Evolutionary conservation across 1,140 invertebrate genomes (phyloP).

Genomic region (Triops cancriformis): DNA sequence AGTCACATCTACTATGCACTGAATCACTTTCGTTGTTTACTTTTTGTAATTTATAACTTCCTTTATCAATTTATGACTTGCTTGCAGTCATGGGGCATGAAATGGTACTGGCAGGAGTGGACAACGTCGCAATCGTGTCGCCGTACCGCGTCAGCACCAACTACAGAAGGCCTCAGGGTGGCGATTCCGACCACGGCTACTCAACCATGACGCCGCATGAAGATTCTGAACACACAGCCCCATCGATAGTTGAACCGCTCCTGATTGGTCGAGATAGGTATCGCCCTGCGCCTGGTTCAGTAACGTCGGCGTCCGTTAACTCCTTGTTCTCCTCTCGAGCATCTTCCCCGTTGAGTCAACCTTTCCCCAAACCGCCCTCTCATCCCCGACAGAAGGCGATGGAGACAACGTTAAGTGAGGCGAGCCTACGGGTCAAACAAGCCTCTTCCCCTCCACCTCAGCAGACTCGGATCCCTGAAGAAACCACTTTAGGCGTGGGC

Average conservation of each 20-base stretch:
- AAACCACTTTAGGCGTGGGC: conserved; percentile 42
- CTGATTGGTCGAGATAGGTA: conserved; percentile 43
- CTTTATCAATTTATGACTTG: conserved; percentile 16
- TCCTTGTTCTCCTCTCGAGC: conserved; percentile 32
- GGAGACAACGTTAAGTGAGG: neutral
- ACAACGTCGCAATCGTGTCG: conserved; percentile 57
- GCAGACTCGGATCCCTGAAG: conserved; percentile 39
- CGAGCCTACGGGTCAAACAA: conserved; percentile 34
- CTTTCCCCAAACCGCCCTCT: conserved; percentile 14
- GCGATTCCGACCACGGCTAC: conserved; percentile 87
- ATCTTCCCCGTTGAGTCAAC: neutral
- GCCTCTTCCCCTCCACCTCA: conserved; percentile 31
- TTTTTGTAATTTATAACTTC: neutral
- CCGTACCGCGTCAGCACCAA: conserved; percentile 76
- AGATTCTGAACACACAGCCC: conserved; percentile 64
- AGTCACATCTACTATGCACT: too few species aligned
- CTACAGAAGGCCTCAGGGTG: conserved; percentile 67
- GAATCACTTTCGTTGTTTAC: neutral
- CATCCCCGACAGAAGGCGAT: conserved; percentile 18
- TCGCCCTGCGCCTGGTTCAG: conserved; percentile 37
- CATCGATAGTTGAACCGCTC: conserved; percentile 53
- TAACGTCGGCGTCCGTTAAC: conserved; percentile 32
- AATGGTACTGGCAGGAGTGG: conserved; percentile 41
- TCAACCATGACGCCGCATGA: conserved; percentile 90
- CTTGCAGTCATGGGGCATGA: conserved; percentile 36